A percentile compares a stretch with the other conserved stretches of the same genome.
Conservation (phyloP, 2,113 vertebrate genomes). For the Arothron firmamentum region DNA sequence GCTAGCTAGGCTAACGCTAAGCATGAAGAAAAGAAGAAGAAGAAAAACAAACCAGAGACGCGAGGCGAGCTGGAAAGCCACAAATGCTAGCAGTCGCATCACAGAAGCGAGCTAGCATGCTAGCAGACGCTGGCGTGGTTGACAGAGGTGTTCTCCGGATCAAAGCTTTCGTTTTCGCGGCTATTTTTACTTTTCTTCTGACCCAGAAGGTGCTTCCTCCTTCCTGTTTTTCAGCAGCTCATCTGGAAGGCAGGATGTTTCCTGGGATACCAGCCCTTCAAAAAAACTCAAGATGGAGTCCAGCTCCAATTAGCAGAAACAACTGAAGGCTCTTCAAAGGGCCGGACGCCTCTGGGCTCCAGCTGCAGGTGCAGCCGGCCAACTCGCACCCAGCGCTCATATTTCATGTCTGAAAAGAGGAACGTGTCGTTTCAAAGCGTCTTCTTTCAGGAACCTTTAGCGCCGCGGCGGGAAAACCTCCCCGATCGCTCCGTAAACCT, state of each 20-base stretch:
- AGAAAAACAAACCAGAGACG: too few species aligned
- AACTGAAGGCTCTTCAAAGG: neutral
- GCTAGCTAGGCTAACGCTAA: too few species aligned
- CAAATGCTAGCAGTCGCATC: too few species aligned
- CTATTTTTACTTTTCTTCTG: too few species aligned
- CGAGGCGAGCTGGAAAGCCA: too few species aligned
- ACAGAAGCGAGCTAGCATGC: too few species aligned
- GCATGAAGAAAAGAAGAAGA: too few species aligned
- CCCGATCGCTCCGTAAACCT: slow-evolving; percentile 21
- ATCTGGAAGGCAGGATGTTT: slow-evolving; percentile 1
- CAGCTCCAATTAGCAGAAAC: neutral
- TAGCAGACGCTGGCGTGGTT: too few species aligned
- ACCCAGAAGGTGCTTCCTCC: neutral
- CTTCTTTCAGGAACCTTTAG: neutral
- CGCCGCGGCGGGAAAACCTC: slow-evolving; percentile 17
- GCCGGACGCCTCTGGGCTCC: neutral
- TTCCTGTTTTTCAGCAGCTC: slow-evolving; percentile 1
- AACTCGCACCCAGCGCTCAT: neutral
- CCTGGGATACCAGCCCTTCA: too few species aligned
- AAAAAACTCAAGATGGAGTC: neutral
- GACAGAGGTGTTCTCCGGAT: too few species aligned
- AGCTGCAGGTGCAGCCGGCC: slow-evolving; percentile 8
- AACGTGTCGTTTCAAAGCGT: slow-evolving; percentile 1
- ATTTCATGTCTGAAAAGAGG: slow-evolving; percentile 2
- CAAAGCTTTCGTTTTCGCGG: too few species aligned